These are phyloP conservation scores for Eremobia ochroleuca DNA, from an alignment of 2,888 invertebrate genomes.

Conservation along the genomic window DNA sequence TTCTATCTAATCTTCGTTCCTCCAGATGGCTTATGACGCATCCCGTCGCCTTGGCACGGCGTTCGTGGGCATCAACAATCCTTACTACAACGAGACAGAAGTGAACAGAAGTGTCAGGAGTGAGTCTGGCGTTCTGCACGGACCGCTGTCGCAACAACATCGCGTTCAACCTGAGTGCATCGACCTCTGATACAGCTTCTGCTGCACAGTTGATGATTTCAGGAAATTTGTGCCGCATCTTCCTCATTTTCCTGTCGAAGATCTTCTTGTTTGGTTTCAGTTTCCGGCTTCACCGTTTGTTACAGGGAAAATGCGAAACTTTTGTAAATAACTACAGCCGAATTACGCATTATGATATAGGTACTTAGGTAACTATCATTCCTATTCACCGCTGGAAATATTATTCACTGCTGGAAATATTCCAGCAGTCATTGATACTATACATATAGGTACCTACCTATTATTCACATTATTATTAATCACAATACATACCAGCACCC, in stretches of 20 bases:
- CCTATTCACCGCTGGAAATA: background rate
- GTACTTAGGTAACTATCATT: no score
- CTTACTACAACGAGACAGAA: conserved; percentile 86
- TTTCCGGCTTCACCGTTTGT: background rate
- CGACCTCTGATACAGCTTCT: conserved; percentile 91
- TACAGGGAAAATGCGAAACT: background rate
- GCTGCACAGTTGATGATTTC: conserved; percentile 91
- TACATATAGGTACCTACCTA: background rate
- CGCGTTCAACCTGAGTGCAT: conserved; percentile 88
- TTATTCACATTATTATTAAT: background rate
- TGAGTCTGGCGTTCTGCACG: conserved; percentile 88
- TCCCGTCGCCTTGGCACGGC: conserved; percentile 88
- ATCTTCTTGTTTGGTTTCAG: conserved; percentile 81
- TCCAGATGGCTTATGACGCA: conserved; percentile 90
- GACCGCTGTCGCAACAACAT: conserved; percentile 90
- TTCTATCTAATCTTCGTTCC: conserved; percentile 8
- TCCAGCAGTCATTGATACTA: background rate
- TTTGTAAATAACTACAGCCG: background rate
- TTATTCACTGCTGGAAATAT: background rate
- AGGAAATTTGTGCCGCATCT: conserved; percentile 88
- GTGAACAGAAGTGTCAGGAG: no score
- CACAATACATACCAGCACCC: background rate
- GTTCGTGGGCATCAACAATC: conserved; percentile 92
- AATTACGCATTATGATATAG: no score
- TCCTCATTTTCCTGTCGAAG: conserved; percentile 88